Base-by-base conservation (phyloP, 2,888 invertebrate genomes). In the Phasia obesa region DNA sequence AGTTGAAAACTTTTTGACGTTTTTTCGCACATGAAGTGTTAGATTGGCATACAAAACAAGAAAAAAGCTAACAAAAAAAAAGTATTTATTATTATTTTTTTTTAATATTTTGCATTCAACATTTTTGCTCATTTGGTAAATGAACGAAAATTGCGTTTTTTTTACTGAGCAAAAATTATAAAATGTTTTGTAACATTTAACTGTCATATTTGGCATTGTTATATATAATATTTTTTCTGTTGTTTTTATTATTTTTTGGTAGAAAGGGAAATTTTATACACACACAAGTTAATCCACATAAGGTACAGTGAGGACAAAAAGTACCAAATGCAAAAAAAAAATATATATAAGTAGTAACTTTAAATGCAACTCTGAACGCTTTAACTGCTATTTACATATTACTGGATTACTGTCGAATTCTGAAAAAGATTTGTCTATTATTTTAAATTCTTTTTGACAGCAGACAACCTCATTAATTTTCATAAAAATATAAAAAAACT, bases 1-100 rank as follows among this genome's bases (percentile, higher is more conserved):
- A 83, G 79, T 79, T 75, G 75, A 38, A 79, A 79, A 79, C 83
- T 83, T 83, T 83, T 84, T 84, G 76, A 81, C 80, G 76, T 67
- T 80, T 80, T 82, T 80, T 85, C 84, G 74, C 84, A 82, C 81
- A 84, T 84, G 84, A 84, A 84, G 84, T 85, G 85, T 84, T 82
- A 78, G 82, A 85, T 80, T 82, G 85, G 82, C 81, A 82, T 77
- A 67, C 65, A 79, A 79, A 79, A 44, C 21, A 55, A 60, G 62
- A 60, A 57, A 21, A 13, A 27, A 11, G 35, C 6, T 13, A 19
- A 27, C 13, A 19, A 31, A 31, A 53, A 15, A 38, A 55, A 57
- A 59, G 19, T 59, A 59, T 38, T 55, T 17, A 4, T 65, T 35
- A 35, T 35, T 9, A 31, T 31, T 31, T 7, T 27, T 60, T 60